phyloP scores from a whole-genome alignment of 2,888 invertebrate species.

The Phoenoteleia sp. region DNA sequence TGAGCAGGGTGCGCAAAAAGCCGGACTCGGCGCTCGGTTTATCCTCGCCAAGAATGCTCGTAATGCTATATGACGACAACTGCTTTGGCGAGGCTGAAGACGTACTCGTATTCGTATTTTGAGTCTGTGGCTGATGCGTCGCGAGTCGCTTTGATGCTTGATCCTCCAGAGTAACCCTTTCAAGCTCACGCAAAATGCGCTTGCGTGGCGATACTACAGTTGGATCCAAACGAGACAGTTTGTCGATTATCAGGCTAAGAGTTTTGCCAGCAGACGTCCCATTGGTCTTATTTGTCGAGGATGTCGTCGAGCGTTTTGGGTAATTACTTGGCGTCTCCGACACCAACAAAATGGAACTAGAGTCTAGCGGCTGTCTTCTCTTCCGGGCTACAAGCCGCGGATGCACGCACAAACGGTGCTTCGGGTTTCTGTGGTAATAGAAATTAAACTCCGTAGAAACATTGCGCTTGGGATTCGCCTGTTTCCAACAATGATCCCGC shows the following conservation, averaged over 20 bases:
- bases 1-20: conserved; percentile 84
- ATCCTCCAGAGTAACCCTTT: conserved; percentile 92
- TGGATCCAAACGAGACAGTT: conserved; percentile 85
- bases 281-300: conserved; percentile 76
- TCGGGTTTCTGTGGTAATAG: conserved; percentile 89
- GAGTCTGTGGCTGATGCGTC: conserved; percentile 77
- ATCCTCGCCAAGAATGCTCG: conserved; percentile 92
- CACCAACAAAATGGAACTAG: conserved; percentile 79
- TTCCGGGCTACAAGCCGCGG: conserved; percentile 87
- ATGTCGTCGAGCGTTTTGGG: conserved; percentile 67
- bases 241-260: conserved; percentile 83
- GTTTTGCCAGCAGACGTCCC: conserved; percentile 80
- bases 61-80: conserved; percentile 94
- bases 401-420: conserved; percentile 85
- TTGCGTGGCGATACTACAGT: conserved; percentile 94
- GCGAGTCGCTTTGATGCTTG: conserved; percentile 89
- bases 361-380: conserved; percentile 91
- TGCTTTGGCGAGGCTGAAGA: conserved; percentile 84
- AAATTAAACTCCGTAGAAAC: conserved; percentile 92
- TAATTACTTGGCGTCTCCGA: conserved; percentile 77
- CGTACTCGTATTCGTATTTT: conserved; percentile 72
- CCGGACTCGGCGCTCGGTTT: conserved; percentile 86
- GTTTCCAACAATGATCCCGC: conserved; percentile 96
- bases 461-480: conserved; percentile 91
- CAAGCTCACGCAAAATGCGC: conserved; percentile 93